phyloP scores from a whole-genome alignment of 2,797 vertebrate species.

The Aulostomus chinensis region DNA sequence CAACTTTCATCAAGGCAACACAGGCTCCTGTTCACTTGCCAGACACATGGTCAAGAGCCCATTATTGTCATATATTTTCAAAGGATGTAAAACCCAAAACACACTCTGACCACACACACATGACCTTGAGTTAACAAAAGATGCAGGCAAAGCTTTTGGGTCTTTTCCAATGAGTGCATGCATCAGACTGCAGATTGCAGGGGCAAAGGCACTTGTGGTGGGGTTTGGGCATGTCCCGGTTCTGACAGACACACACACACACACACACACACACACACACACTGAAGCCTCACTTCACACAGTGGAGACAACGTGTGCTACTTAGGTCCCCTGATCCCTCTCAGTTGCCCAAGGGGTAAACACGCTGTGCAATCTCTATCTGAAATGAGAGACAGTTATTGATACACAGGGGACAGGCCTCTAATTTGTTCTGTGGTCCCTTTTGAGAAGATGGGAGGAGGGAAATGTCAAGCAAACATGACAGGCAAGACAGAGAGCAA shows the following conservation, averaged over 20 bases:
- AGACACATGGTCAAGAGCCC: constrained; percentile 65
- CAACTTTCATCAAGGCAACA: constrained; percentile 49
- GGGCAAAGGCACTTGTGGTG: constrained; percentile 43
- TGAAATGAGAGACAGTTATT: constrained; percentile 73
- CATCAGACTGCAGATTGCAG: constrained; percentile 33
- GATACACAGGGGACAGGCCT: constrained; percentile 59
- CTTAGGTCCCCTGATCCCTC: constrained; percentile 48
- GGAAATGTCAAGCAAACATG: constrained; percentile 57
- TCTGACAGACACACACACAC: too few relatives aligned
- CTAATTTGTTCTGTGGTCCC: constrained; percentile 77
- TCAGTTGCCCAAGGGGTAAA: constrained; percentile 41
- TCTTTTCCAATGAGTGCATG: constrained; percentile 43
- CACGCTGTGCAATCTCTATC: constrained; percentile 66
- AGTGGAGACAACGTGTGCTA: constrained; percentile 63
- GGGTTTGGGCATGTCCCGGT: constrained; percentile 50
- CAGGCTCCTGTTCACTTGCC: constrained; percentile 43
- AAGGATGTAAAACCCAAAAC: constrained; percentile 71
- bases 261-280: too few relatives aligned
- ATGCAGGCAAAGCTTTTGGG: constrained; percentile 37
- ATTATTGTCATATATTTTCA: constrained; percentile 72
- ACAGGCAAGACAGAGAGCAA: constrained; percentile 44
- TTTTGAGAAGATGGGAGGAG: constrained; percentile 68
- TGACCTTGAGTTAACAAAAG: constrained; percentile 75
- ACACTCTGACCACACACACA: constrained; percentile 52
- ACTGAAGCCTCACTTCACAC: too few relatives aligned